Evolutionary conservation across 2,888 invertebrate genomes (phyloP), one percentile per base, ranked within the genome.

Genomic region (Cryptus viduatorius): DNA sequence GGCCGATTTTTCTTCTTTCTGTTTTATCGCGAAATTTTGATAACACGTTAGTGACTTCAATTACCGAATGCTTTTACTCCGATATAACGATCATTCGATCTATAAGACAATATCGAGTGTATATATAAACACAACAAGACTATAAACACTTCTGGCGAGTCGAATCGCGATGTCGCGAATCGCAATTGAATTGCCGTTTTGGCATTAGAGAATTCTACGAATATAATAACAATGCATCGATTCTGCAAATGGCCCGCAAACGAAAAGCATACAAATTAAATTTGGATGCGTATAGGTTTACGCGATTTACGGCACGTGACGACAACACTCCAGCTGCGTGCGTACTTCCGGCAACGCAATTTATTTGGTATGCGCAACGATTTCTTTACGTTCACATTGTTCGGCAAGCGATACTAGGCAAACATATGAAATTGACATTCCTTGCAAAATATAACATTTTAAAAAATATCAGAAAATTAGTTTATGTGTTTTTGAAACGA

Each of bases 241-340:
- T 29, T 81, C 81, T 69, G 79, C 84, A 87, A 85, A 75, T 80
- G 71, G 84, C 79, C 69, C 79, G 84, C 72, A 72, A 56, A 69
- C 82, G 76, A 78, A 86, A 72, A 56, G 69, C 80, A 82, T 77
- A 77, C 76, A 24, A 79, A 80, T 56, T 61, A 82, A 67, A 69
- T 61, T 79, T 69, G 80, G 71, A 56, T 37, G 76, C 44, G 83
- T 29, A 7, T 29, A 77, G 42, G 71, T 48, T 59, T 64, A 42
- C 46, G 73, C 61, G 64, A 64, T 85, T 84, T 82, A 83, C 82
- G 78, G 79, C 77, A 82, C 75, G 46, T 68, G 44, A 56, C 46
- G 24, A 80, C 14, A 59, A 31, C 65, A 50, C 56, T n/a, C 5
- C 48, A 37, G 24, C 46, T 81, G 68, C 61, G n/a, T 44, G 72